These are phyloP conservation scores for Pogonocichla stellata DNA, from an alignment of 2,113 vertebrate genomes.

Conservation along the genomic window DNA sequence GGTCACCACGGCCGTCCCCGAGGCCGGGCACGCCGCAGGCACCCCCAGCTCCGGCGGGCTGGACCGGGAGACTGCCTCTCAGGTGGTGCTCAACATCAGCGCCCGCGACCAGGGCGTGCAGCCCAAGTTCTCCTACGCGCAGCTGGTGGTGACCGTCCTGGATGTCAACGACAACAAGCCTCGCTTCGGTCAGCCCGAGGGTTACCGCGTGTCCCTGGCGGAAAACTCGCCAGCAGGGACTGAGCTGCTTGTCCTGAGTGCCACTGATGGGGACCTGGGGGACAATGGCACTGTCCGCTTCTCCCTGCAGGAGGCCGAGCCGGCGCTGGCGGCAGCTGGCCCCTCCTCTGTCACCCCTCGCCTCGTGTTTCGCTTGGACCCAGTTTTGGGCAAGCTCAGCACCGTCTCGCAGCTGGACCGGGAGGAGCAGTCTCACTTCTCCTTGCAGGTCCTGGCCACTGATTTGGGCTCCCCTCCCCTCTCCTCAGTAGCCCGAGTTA, in stretches of 20 bases:
- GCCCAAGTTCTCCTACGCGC: slow-evolving; percentile 90
- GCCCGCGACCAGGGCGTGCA: slow-evolving; percentile 95
- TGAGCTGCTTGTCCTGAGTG: slow-evolving; percentile 85
- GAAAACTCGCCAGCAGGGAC: slow-evolving; percentile 87
- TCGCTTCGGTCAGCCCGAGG: slow-evolving; percentile 78
- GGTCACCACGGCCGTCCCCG: slow-evolving; percentile 81
- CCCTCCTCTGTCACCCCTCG: slow-evolving; percentile 23
- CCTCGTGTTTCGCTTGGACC: slow-evolving; percentile 85
- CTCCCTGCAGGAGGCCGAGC: slow-evolving; percentile 84
- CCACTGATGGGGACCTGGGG: slow-evolving; percentile 90
- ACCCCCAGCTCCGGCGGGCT: slow-evolving; percentile 38
- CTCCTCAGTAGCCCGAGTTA: slow-evolving; percentile 81
- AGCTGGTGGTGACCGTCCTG: slow-evolving; percentile 86
- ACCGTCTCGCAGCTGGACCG: slow-evolving; percentile 84
- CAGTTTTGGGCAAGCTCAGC: slow-evolving; percentile 82
- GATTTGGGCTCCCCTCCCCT: slow-evolving; percentile 88
- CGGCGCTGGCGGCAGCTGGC: background rate
- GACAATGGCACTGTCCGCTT: slow-evolving; percentile 91
- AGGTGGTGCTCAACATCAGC: slow-evolving; percentile 92
- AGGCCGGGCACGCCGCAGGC: background rate
- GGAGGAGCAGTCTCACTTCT: slow-evolving; percentile 84
- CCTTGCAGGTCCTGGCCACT: slow-evolving; percentile 83
- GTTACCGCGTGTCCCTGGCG: slow-evolving; percentile 81
- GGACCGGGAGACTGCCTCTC: slow-evolving; percentile 87
- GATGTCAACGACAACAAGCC: slow-evolving; percentile 95